These are phyloP conservation scores for Malurus elegans DNA, from an alignment of 2,113 vertebrate genomes.

Conservation along the genomic window DNA sequence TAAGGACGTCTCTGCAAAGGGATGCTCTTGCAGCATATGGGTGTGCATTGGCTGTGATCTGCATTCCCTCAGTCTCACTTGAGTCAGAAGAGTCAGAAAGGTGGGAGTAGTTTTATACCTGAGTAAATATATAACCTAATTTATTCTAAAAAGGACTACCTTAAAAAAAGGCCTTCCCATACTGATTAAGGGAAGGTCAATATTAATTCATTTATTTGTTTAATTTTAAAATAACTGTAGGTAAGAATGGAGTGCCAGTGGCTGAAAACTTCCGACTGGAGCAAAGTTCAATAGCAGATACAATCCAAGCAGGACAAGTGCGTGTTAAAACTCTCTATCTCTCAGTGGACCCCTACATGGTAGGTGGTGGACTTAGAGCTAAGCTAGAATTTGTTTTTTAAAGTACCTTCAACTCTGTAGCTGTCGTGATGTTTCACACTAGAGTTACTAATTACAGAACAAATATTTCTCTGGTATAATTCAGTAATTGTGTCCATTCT, in stretches of 20 bases:
- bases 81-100: neutral
- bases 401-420: neutral
- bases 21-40: neutral
- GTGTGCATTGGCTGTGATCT: neutral
- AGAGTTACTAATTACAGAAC: neutral
- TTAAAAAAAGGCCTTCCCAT: neutral
- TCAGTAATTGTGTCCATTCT: neutral
- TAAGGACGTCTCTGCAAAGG: neutral
- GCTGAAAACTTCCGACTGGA: slow-evolving; percentile 87
- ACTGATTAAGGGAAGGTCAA: neutral
- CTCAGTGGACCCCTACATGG: slow-evolving; percentile 97
- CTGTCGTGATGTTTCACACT: neutral
- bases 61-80: neutral
- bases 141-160: neutral
- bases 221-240: slow-evolving; percentile 66
- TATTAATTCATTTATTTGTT: neutral
- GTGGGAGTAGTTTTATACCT: neutral
- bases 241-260: slow-evolving; percentile 81
- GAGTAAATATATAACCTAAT: neutral
- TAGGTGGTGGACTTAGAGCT: slow-evolving; percentile 51
- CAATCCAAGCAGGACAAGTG: slow-evolving; percentile 79
- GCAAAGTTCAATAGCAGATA: slow-evolving; percentile 71
- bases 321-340: slow-evolving; percentile 86
- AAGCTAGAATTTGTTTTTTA: neutral
- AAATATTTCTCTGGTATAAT: neutral